Base-by-base conservation (phyloP, 2,797 vertebrate species). In the Stomatorhinus walkeri region DNA sequence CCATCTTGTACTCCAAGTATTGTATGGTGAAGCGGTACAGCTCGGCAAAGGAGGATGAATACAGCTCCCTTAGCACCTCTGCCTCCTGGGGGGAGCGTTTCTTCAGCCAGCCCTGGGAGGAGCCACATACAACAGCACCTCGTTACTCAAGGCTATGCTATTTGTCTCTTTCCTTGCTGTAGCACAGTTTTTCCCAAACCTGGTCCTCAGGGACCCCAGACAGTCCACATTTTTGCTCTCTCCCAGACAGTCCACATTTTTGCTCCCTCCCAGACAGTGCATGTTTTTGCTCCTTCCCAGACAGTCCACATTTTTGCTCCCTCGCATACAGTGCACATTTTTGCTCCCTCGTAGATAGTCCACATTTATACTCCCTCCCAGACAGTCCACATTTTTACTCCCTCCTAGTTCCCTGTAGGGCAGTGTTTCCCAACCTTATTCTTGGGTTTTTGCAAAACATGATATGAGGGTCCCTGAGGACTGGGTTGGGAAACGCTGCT, bases 41-140 rank as follows among this genome's bases (percentile, higher is more conserved):
- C n/a, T 97, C 96, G 0, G 96, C 93, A 91, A 99, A 99, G 0
- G 96, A 98, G 0, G 93, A 92, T 0, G 95, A 93, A 90, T 98
- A 99, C 36, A 99, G 94, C 4, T 94, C 94, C 64, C 95, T 95
- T 14, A 99, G 94, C 89, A 96, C 91, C 68, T 96, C 94, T 0
- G 95, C 96, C 93, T 99, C 98, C 91, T 96, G 96, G 7, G 91
- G 88, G 0, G 96, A 95, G 4, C 95, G 93, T 36, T 95, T 97
- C 91, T 95, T 98, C 93, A 99, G 93, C 96, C 98, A 99, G 54
- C 96, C 96, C 98, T 99, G 91, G 36, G 61, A 28, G 52, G 88
- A 87, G 4, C 52, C 28, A 16, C 76, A 88, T 85, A 87, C 54
- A n/a, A 46, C 52, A 87, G n/a, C 5, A 40, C 19, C 28, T 59